These are phyloP conservation scores for Plusia festucae DNA, from an alignment of 2,888 invertebrate species.

Conservation along the genomic window DNA sequence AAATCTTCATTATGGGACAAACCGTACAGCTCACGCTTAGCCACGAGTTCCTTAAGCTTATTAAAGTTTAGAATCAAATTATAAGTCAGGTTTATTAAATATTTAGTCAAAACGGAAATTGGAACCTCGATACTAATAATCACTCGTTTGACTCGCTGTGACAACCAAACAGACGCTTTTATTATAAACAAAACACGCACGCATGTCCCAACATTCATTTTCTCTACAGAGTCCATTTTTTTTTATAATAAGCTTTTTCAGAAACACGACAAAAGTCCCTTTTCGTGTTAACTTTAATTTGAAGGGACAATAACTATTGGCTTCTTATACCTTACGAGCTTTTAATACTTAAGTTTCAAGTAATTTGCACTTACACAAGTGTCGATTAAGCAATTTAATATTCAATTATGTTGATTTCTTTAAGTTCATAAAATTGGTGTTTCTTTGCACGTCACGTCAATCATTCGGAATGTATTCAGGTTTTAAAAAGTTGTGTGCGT, in stretches of 20 bases:
- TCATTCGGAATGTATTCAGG: constrained; percentile 26
- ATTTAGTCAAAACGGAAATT: not conserved
- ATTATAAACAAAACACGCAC: not conserved
- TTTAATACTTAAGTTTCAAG: constrained; percentile 59
- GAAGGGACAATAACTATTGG: constrained; percentile 52
- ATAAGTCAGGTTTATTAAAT: too few species aligned
- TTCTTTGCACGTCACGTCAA: constrained; percentile 46
- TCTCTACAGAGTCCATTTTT: constrained; percentile 13
- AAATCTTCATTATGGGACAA: too few species aligned
- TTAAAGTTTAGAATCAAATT: too few species aligned
- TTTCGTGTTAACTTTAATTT: constrained; percentile 62
- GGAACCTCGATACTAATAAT: not conserved
- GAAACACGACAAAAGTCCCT: constrained; percentile 50
- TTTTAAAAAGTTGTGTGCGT: constrained; percentile 6
- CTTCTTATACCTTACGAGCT: constrained; percentile 40
- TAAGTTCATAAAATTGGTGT: constrained; percentile 23
- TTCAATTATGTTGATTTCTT: constrained; percentile 39
- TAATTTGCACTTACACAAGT: constrained; percentile 53
- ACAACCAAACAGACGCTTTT: not conserved
- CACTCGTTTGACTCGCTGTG: not conserved
- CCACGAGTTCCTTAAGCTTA: too few species aligned
- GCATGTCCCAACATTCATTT: constrained; percentile 5
- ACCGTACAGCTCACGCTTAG: too few species aligned
- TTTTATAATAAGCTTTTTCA: not conserved
- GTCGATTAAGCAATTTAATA: constrained; percentile 64